Evolutionary conservation across 23 tunicate species (phyloP), one percentile per base, ranked within the genome.

Genomic region (Trididemnum clinides): DNA sequence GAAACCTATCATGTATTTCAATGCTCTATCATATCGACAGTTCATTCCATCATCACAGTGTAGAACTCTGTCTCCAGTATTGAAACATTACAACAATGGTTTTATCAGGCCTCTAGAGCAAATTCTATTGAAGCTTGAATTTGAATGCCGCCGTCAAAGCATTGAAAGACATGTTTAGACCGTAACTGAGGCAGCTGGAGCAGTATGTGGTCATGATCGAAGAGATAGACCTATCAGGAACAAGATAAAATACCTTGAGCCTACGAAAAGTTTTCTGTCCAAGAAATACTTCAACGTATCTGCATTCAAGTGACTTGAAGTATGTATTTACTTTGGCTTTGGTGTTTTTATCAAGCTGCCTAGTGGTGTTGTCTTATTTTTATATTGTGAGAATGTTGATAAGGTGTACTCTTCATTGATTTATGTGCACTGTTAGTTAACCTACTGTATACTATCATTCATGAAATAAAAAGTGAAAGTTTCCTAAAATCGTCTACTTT

Each of bases 111-210:
- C 69, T 62, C 21, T 62, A 21, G 69, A 62, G 21, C 69, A 6
- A 62, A 62, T 62, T 62, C 69, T 26, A 62, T 62, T 62, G 69
- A 19, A 62, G 69, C 27, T 62, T 62, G 69, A 62, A 12, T 62
- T 62, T 62, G 69, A 62, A 62, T 62, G 69, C 27, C 69, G 21
- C 27, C 4, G 69, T 62, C 69, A 62, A 62, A 62, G 21, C 69
- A 62, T 62, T 62, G 69, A 15, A 19, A 62, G 27, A 62, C 27
- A 62, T 62, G 69, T 62, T 21, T 12, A 62, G 69, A 62, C 69
- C 23, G 69, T 62, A 62, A 62, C 69, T 62, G 69, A 62, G 69
- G 69, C 69, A 62, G 69, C 69, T 62, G 27, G 69, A 12, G 69
- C 69, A 62, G 23, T 62, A 62, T 62, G 69, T 62, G 69, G 69